phyloP scores from a whole-genome alignment of 2,113 vertebrate genomes.

The Trematomus loennbergii region DNA sequence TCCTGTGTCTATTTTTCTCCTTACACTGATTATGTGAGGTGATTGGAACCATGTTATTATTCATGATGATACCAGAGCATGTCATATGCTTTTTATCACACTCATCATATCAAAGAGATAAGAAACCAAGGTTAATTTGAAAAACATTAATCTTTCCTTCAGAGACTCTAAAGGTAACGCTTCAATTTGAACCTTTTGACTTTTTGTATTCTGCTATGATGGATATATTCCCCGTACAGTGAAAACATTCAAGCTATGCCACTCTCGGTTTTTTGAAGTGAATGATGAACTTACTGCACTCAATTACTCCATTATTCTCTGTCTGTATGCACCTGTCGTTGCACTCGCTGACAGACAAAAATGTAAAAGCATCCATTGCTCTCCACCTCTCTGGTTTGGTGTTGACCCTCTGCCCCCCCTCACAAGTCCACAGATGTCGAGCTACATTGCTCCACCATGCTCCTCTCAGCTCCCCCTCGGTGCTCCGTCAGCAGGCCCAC shows the following conservation, averaged over 20 bases:
- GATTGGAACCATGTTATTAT: slow-evolving; percentile 40
- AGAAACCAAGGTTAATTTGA: slow-evolving; percentile 41
- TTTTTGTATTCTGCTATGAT: slow-evolving; percentile 23
- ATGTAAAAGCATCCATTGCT: slow-evolving; percentile 39
- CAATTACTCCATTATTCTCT: slow-evolving; percentile 37
- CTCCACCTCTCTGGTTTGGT: slow-evolving; percentile 17
- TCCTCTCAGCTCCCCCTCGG: slow-evolving; percentile 5
- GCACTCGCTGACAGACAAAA: slow-evolving; percentile 38
- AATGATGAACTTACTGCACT: slow-evolving; percentile 57
- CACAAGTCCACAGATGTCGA: slow-evolving; percentile 60
- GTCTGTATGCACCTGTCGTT: slow-evolving; percentile 46
- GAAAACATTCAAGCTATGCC: slow-evolving; percentile 48
- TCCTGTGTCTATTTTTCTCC: slow-evolving; percentile 21
- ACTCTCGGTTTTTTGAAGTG: slow-evolving; percentile 42
- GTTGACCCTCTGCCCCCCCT: slow-evolving; percentile 37
- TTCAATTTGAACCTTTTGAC: slow-evolving; percentile 23
- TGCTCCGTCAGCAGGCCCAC: slow-evolving; percentile 64
- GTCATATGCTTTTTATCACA: slow-evolving; percentile 19
- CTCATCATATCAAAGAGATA: slow-evolving; percentile 32
- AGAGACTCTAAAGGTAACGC: slow-evolving; percentile 11
- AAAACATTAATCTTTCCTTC: slow-evolving; percentile 20
- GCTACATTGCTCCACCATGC: slow-evolving; percentile 25
- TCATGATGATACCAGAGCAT: slow-evolving; percentile 23
- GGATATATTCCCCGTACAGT: slow-evolving; percentile 42
- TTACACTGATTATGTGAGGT: slow-evolving; percentile 34